These are phyloP conservation scores for Brachionichthys hirsutus DNA, from an alignment of 2,113 vertebrate species.

Conservation along the genomic window DNA sequence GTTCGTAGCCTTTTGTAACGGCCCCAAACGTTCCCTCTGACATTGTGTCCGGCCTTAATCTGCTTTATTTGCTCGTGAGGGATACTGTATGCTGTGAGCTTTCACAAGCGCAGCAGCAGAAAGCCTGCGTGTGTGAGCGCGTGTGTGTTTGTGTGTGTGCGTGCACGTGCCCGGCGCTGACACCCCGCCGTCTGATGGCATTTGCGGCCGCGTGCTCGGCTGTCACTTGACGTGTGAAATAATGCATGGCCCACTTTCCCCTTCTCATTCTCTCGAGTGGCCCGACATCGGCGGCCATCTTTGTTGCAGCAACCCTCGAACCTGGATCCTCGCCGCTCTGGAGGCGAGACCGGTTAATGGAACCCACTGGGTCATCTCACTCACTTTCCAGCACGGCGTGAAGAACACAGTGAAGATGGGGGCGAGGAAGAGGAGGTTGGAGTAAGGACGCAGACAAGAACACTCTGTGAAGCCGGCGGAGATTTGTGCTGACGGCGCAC, in stretches of 20 bases:
- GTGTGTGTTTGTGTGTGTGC: neutral
- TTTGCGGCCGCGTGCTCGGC: constrained; percentile 55
- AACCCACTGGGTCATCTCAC: constrained; percentile 20
- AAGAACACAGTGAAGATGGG: constrained; percentile 10
- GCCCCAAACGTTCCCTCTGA: constrained; percentile 13
- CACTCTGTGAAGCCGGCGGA: constrained; percentile 51
- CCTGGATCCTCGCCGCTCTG: constrained; percentile 30
- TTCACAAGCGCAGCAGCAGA: constrained; percentile 12
- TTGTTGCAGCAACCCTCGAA: constrained; percentile 13
- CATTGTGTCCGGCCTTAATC: constrained; percentile 29
- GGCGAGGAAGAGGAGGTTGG: neutral
- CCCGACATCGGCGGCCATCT: constrained; percentile 37
- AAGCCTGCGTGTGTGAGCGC: constrained; percentile 10
- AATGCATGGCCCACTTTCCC: constrained; percentile 71
- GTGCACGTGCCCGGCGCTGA: constrained; percentile 8
- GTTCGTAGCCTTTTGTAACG: too few species aligned
- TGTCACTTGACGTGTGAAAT: constrained; percentile 74
- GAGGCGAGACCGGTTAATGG: constrained; percentile 55
- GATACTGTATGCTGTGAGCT: constrained; percentile 14
- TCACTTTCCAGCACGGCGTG: constrained; percentile 2
- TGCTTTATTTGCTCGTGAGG: constrained; percentile 25
- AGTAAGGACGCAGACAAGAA: constrained; percentile 42
- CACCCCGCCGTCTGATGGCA: constrained; percentile 54
- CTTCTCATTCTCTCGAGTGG: constrained; percentile 45
- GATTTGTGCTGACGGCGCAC: constrained; percentile 65